Evolutionary conservation across 2,113 vertebrate genomes (phyloP).

Genomic region (Symphodus melops): DNA sequence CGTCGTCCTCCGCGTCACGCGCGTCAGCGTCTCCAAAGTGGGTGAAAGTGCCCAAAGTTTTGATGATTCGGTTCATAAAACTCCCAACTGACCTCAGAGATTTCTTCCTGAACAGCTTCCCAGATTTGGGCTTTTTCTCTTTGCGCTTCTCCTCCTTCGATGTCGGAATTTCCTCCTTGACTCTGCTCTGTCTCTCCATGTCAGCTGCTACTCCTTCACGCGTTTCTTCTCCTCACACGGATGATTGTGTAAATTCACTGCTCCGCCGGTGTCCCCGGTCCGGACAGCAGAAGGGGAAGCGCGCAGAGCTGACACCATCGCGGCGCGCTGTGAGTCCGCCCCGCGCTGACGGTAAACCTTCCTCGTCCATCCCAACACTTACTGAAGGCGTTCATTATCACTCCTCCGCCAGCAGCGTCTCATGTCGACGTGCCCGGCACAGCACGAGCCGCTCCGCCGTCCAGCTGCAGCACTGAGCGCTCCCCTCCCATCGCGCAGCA

Average conservation of each 20-base stretch:
- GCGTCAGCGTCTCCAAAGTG: constrained; percentile 78
- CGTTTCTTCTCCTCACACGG: constrained; percentile 7
- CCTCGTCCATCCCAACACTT: constrained; percentile 67
- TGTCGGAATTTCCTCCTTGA: constrained; percentile 48
- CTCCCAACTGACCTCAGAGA: constrained; percentile 86
- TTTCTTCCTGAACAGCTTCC: constrained; percentile 80
- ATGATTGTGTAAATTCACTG: constrained; percentile 43
- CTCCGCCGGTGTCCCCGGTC: constrained; percentile 47
- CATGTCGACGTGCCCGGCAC: constrained; percentile 37
- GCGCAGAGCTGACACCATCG: constrained; percentile 66
- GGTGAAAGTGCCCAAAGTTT: constrained; percentile 85
- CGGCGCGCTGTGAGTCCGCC: constrained; percentile 42
- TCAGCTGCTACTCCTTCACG: constrained; percentile 3
- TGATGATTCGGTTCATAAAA: constrained; percentile 84
- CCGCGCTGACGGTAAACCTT: constrained; percentile 34
- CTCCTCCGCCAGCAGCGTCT: constrained; percentile 4
- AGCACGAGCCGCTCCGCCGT: constrained; percentile 37
- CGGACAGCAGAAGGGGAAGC: constrained; percentile 44
- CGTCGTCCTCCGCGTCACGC: constrained; percentile 82
- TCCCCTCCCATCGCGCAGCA: constrained; percentile 37
- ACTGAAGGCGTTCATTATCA: constrained; percentile 60
- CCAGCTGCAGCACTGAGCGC: constrained; percentile 53
- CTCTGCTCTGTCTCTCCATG: constrained; percentile 65
- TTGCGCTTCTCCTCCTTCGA: constrained; percentile 72
- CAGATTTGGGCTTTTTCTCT: constrained; percentile 76